Evolutionary conservation across 2,888 invertebrate species (phyloP).

Genomic region (Euproctis similis): DNA sequence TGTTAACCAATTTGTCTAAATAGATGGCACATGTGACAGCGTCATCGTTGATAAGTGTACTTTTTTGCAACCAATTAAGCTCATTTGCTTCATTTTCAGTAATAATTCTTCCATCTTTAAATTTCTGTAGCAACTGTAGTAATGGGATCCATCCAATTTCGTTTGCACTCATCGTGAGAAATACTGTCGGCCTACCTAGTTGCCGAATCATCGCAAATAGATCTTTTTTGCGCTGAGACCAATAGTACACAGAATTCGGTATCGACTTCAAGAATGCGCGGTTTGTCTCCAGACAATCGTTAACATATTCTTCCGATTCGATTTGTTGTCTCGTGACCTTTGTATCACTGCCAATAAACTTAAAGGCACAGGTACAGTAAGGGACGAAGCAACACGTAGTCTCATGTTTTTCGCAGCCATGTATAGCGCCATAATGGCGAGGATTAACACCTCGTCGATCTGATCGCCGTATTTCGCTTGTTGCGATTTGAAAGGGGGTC

Average conservation of each 20-base stretch:
- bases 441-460: neutral
- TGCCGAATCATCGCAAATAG: slow-evolving; percentile 47
- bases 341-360: neutral
- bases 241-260: slow-evolving; percentile 41
- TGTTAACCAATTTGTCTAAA: too few species aligned
- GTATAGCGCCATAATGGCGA: neutral
- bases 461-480: too few species aligned
- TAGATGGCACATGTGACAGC: too few species aligned
- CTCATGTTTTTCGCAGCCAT: neutral
- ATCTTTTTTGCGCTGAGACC: slow-evolving; percentile 39
- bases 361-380: neutral
- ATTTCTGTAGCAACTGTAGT: neutral
- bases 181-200: slow-evolving; percentile 38
- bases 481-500: too few species aligned
- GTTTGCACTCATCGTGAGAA: slow-evolving; percentile 45
- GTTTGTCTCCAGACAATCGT: slow-evolving; percentile 12
- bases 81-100: slow-evolving; percentile 3
- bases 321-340: neutral
- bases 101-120: too few species aligned
- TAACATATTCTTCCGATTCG: too few species aligned
- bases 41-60: slow-evolving; percentile 24
- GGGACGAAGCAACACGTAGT: neutral
- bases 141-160: slow-evolving; percentile 34
- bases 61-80: slow-evolving; percentile 19
- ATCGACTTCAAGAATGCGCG: slow-evolving; percentile 36